Conservation (phyloP, 2,113 vertebrate genomes). For the Pygoscelis adeliae region DNA sequence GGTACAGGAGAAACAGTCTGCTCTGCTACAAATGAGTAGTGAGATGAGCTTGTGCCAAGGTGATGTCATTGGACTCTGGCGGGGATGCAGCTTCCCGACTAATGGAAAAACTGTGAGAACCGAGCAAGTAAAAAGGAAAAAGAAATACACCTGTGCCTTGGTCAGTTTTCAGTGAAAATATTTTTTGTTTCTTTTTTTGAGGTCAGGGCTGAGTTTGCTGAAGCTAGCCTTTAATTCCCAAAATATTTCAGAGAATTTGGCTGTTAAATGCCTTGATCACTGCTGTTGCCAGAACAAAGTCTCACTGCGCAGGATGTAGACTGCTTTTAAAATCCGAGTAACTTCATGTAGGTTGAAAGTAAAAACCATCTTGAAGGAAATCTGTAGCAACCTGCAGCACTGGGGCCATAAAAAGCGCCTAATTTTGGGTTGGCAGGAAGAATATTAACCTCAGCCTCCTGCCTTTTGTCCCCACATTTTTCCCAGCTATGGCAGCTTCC, state of each 20-base stretch:
- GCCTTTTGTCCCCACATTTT: background rate
- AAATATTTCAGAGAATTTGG: background rate
- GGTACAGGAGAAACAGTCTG: background rate
- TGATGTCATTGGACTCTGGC: background rate
- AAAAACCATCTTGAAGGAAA: constrained; percentile 15
- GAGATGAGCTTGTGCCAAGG: background rate
- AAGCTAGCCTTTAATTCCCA: background rate
- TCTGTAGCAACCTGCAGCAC: background rate
- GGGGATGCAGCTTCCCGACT: background rate
- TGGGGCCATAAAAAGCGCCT: background rate
- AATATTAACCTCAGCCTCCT: constrained; percentile 1
- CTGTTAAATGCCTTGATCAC: background rate
- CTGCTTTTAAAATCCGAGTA: background rate
- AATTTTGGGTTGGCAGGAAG: constrained; percentile 4
- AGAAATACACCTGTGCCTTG: background rate
- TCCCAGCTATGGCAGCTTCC: background rate
- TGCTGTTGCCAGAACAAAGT: constrained; percentile 14
- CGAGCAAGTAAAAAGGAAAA: background rate
- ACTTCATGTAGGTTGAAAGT: background rate
- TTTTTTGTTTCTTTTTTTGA: background rate
- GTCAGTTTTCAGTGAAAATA: constrained; percentile 18
- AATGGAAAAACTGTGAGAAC: background rate
- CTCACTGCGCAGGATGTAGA: background rate
- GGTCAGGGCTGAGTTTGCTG: background rate
- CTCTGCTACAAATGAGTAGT: background rate